Evolutionary conservation across 2,113 vertebrate species (phyloP), one percentile per base, ranked within the genome.

Genomic region (Alligator mississippiensis): DNA sequence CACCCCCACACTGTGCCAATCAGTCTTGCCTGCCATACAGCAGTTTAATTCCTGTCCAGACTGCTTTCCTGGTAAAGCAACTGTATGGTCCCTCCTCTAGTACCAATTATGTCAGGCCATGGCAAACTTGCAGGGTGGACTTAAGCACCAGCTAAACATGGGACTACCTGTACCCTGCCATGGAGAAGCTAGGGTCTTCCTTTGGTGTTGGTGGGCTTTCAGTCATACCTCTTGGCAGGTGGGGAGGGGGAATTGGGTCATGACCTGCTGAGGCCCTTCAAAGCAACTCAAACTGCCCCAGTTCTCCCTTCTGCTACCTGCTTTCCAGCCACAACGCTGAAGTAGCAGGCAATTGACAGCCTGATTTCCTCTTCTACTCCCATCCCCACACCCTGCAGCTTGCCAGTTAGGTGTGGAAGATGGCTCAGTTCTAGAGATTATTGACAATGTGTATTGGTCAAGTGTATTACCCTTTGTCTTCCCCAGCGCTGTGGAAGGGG

Each of bases 381-480:
- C 28, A 8, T 16, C 28, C 6, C 10, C 27, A 16, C 64, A 18
- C 27, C n/a, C 66, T 18, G 21, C n/a, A 30, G 9, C 66, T 68
- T n/a, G 25, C 27, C 27, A 66, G 28, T 16, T 28, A 66, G 17
- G 30, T 18, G 16, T 17, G n/a, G 18, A 34, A 19, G 34, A 19
- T 21, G 4, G 30, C 68, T 72, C 38, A 34, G 30, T 21, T 70
- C 57, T 14, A 61, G 47, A 68, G 5, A 19, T 82, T 5, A 14
- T 59, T 21, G 68, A 2, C 83, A 25, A 72, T 0, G 0, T 0
- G 0, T n/a, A 34, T 6, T n/a, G 59, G 4, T 11, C 76, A 59
- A 74, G 54, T 93, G 38, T 58, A 19, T 97, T 97, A 97, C 96
- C 95, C 80, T 96, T 97, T 0, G 96, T 96, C 90, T 96, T 97